Percentiles rank a stretch among this genome's conserved stretches.
phyloP scores from a whole-genome alignment of 92 coral and sea anemone genomes.

The Palythoa grandis region DNA sequence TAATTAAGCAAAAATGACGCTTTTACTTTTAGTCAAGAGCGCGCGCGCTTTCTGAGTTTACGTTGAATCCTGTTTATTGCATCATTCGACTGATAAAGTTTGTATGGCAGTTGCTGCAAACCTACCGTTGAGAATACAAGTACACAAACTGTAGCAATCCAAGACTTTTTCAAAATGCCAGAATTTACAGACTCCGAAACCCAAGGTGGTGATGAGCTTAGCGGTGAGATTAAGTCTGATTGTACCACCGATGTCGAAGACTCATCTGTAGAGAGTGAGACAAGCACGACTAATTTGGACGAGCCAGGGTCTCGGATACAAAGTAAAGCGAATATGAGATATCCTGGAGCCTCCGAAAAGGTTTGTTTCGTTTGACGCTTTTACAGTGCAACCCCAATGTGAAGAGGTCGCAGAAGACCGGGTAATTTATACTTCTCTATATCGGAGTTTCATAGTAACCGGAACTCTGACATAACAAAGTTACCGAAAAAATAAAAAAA shows the following conservation, averaged over 20 bases:
- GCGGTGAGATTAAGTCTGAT: conserved; percentile 5
- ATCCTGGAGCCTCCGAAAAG: conserved; percentile 15
- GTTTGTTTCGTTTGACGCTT: background rate
- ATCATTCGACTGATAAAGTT: background rate
- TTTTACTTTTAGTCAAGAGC: background rate
- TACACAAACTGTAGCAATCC: background rate
- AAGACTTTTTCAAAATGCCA: background rate
- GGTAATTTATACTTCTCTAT: too few species aligned
- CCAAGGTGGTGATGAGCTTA: background rate
- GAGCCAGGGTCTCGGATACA: conserved; percentile 10
- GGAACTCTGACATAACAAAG: too few species aligned
- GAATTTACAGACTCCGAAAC: background rate
- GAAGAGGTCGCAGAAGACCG: too few species aligned
- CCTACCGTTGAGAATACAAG: background rate
- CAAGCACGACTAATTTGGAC: conserved; percentile 2
- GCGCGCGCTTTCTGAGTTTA: conserved; percentile 7
- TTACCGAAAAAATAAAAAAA: too few species aligned
- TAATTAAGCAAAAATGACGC: too few species aligned
- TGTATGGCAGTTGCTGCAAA: background rate
- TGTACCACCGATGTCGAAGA: conserved; percentile 15
- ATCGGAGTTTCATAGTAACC: too few species aligned
- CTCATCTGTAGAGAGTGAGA: background rate
- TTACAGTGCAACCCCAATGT: too few species aligned
- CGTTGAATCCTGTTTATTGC: conserved; percentile 10
- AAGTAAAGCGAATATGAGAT: conserved; percentile 28